Evolutionary conservation across 2,888 invertebrate genomes (phyloP), one percentile per base, ranked within the genome.

Genomic region (Trissolcus japonicus): DNA sequence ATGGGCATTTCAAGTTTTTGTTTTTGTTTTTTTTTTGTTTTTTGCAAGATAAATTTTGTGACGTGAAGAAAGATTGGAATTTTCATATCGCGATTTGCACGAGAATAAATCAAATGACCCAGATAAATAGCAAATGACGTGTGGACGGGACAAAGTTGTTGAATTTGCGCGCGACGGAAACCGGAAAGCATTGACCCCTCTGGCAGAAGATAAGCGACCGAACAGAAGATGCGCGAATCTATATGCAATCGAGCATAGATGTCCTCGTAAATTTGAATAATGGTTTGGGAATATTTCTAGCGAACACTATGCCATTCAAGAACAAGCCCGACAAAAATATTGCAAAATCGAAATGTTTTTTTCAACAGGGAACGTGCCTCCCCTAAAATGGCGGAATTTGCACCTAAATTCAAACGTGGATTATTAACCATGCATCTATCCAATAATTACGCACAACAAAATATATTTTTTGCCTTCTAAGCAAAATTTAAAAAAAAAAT

Each of bases 91-190:
- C 53, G 54, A 69, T 71, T 59, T 68, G 63, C 55, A 14, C n/a
- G 50, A n/a, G 51, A 50, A 77, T 60, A 68, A 72, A 73, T 77
- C 59, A 77, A 73, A 77, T 77, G 73, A 65, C 56, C 68, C 61
- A 73, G 73, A 73, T 73, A 77, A 73, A 73, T 77, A 51, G 77
- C 65, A 77, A 75, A 77, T 77, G 72, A 73, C 54, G 74, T 69
- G 67, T 62, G 63, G 55, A 63, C 46, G 54, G 71, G 66, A 74
- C 73, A 46, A 68, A 69, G 69, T 66, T 78, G 63, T 63, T 57
- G 69, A 78, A 74, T 61, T 74, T 56, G 43, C 56, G 61, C 56
- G 55, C 51, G 16, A 43, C 74, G 66, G 74, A 75, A 71, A 59
- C 74, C 62, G 69, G 71, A 71, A 74, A 75, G 66, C 74, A 66